These are phyloP conservation scores for Fabriciana adippe DNA, from an alignment of 2,888 invertebrate genomes.

Conservation along the genomic window DNA sequence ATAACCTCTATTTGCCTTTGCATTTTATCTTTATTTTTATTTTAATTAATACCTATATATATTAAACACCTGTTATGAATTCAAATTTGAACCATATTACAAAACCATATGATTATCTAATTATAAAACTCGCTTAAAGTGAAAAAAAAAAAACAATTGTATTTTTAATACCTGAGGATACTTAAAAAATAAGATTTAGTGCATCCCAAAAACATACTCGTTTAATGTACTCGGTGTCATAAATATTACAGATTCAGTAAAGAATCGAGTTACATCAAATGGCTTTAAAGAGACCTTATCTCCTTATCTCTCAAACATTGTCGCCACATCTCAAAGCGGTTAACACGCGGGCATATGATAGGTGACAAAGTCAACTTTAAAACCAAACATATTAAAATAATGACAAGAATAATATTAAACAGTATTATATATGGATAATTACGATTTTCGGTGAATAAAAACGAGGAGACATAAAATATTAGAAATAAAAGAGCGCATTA, in stretches of 20 bases:
- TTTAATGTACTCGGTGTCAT: constrained; percentile 48
- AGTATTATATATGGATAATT: constrained; percentile 78
- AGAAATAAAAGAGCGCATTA: constrained; percentile 76
- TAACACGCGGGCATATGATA: constrained; percentile 55
- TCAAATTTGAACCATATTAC: background rate
- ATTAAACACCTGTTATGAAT: constrained; percentile 7
- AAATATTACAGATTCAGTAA: constrained; percentile 66
- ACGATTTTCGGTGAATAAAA: constrained; percentile 75
- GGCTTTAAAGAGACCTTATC: constrained; percentile 73
- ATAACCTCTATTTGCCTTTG: constrained; percentile 8
- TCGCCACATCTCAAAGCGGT: constrained; percentile 68
- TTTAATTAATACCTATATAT: background rate
- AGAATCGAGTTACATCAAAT: constrained; percentile 74
- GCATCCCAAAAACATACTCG: constrained; percentile 40
- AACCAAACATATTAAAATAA: constrained; percentile 72
- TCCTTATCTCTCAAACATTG: constrained; percentile 73
- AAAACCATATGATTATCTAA: constrained; percentile 13
- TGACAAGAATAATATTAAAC: constrained; percentile 76
- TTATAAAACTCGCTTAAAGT: constrained; percentile 2
- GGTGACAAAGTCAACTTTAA: constrained; percentile 71
- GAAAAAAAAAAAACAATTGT: constrained; percentile 3
- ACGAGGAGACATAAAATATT: constrained; percentile 72
- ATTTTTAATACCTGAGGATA: constrained; percentile 21
- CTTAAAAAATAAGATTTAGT: constrained; percentile 37
- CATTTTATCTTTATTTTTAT: background rate